phyloP scores from a whole-genome alignment of 2,888 invertebrate species.

The Hetaerina titia region DNA sequence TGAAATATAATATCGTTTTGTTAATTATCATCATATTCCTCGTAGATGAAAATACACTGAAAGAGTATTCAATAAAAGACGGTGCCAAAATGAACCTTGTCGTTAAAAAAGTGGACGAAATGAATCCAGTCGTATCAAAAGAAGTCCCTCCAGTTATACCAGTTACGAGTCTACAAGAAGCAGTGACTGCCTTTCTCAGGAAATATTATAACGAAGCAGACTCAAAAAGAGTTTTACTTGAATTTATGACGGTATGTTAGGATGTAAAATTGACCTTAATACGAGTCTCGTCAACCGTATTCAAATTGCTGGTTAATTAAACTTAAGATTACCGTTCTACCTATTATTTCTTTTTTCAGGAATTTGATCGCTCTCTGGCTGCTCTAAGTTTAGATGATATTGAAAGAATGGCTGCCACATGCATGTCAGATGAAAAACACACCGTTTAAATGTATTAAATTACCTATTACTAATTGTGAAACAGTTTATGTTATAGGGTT shows the following conservation, averaged over 20 bases:
- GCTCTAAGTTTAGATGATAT: constrained; percentile 52
- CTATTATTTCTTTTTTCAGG: constrained; percentile 32
- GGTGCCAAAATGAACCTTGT: constrained; percentile 47
- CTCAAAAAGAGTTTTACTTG: constrained; percentile 48
- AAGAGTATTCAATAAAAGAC: constrained; percentile 48
- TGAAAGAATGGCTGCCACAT: constrained; percentile 49
- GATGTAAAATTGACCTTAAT: not conserved
- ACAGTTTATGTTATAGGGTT: not conserved
- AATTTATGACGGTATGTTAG: constrained; percentile 52
- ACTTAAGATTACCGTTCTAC: not conserved
- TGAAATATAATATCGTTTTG: not conserved
- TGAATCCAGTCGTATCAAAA: not conserved
- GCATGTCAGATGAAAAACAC: constrained; percentile 44
- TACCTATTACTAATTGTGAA: not conserved
- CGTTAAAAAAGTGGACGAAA: constrained; percentile 17
- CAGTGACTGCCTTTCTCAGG: constrained; percentile 38
- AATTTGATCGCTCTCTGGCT: constrained; percentile 52
- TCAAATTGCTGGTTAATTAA: not conserved
- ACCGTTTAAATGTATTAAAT: constrained; percentile 22
- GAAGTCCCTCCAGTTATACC: constrained; percentile 8
- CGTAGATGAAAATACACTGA: constrained; percentile 36
- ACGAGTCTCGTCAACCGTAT: no score
- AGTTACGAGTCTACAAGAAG: constrained; percentile 37
- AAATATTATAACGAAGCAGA: constrained; percentile 59
- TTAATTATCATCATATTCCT: not conserved